Percentiles rank a stretch among this genome's conserved stretches.
phyloP scores from a whole-genome alignment of 2,113 vertebrate genomes.

The Aleadryas rufinucha region DNA sequence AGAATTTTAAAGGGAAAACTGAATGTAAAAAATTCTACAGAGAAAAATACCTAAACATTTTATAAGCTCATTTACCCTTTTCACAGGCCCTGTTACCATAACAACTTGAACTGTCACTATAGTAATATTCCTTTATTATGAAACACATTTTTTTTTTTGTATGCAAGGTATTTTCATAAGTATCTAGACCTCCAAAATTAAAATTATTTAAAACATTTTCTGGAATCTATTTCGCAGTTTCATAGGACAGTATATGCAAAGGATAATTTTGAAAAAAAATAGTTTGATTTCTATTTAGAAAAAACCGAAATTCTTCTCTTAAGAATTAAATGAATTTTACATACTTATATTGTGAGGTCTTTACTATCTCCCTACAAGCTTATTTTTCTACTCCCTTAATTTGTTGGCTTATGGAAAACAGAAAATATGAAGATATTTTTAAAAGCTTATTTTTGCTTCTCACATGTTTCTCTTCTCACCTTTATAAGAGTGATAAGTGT shows the following conservation, averaged over 20 bases:
- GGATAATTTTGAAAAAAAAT: background rate
- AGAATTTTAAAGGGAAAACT: background rate
- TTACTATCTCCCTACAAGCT: background rate
- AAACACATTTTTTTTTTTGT: background rate
- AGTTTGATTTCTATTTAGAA: background rate
- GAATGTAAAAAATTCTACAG: background rate
- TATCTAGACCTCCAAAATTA: background rate
- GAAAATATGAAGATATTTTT: background rate
- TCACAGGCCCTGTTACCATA: conserved; percentile 11
- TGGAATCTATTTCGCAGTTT: background rate
- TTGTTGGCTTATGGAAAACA: background rate
- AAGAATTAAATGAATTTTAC: background rate
- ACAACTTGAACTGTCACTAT: background rate
- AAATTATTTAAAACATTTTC: background rate
- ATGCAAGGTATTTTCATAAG: background rate
- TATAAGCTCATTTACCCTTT: background rate
- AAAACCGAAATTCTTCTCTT: background rate
- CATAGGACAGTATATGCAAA: background rate
- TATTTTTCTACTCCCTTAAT: background rate
- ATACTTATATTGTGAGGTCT: background rate
- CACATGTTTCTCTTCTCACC: background rate
- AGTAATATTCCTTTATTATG: conserved; percentile 9
- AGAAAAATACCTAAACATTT: background rate
- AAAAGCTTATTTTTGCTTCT: background rate
- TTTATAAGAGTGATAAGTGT: background rate